These are phyloP conservation scores for Podarcis lilfordi DNA, from an alignment of 2,797 vertebrate species.

Conservation along the genomic window DNA sequence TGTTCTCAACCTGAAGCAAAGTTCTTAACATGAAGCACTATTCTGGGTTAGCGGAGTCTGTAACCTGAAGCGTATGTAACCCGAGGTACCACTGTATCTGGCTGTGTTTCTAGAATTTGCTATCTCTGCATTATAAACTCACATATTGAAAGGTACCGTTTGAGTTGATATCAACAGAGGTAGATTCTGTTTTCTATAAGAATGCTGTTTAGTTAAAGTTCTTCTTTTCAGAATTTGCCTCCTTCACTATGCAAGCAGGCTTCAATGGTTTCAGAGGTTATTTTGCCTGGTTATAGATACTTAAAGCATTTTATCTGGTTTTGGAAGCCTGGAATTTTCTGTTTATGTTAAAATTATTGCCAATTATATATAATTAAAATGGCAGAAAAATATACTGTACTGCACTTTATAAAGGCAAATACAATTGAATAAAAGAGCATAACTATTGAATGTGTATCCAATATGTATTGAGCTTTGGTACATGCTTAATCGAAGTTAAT, in stretches of 20 bases:
- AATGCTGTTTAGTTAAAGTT: not conserved
- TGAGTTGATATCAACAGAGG: not conserved
- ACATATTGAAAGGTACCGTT: not conserved
- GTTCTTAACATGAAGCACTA: no score
- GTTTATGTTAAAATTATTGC: not conserved
- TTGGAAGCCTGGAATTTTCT: not conserved
- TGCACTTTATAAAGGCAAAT: not conserved
- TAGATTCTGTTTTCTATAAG: not conserved
- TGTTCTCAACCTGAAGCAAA: no score
- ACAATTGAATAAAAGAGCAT: not conserved
- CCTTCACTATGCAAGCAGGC: not conserved
- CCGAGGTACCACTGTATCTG: not conserved
- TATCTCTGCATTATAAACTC: not conserved
- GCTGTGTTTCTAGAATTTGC: not conserved
- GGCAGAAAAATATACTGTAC: not conserved
- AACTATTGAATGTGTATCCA: not conserved
- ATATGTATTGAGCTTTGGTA: not conserved
- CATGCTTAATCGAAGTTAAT: not conserved
- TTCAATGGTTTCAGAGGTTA: not conserved
- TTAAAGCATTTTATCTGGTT: not conserved
- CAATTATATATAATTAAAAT: not conserved
- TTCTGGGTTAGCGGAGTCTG: no score
- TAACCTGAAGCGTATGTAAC: no score
- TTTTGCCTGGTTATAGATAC: not conserved
- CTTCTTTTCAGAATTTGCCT: fast-evolving